Evolutionary conservation across 2,113 vertebrate species (phyloP).

Genomic region (Coracopsis vasa): DNA sequence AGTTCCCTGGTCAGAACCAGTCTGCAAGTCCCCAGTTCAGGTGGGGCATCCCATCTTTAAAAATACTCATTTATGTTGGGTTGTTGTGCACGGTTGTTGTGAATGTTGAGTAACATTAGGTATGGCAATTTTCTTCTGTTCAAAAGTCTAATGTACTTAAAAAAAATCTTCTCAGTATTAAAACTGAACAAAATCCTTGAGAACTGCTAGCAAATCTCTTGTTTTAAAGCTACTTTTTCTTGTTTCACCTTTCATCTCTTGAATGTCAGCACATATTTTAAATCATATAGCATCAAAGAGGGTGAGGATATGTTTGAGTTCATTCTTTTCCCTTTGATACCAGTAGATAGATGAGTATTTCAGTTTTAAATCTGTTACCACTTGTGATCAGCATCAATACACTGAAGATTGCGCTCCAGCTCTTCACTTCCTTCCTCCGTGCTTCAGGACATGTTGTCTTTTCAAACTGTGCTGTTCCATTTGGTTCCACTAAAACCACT

Average conservation of each 20-base stretch:
- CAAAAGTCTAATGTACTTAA: neutral
- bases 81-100: neutral
- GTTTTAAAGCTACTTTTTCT: neutral
- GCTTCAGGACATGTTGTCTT: neutral
- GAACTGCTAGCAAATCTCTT: neutral
- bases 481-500: neutral
- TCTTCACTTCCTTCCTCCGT: neutral
- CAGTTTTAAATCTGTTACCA: neutral
- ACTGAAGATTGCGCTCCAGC: neutral
- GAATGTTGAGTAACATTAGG: neutral
- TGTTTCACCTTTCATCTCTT: neutral
- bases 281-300: neutral
- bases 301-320: neutral
- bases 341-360: neutral
- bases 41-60: accelerated
- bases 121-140: neutral
- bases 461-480: neutral
- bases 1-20: accelerated
- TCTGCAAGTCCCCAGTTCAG: neutral
- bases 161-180: neutral
- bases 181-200: neutral
- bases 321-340: neutral
- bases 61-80: neutral
- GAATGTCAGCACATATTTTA: conserved; percentile 9
- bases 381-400: neutral